A percentile compares a stretch with the other conserved stretches of the same genome.
These are phyloP conservation scores for Bambusicola thoracicus DNA, from an alignment of 2,113 vertebrate genomes.

Conservation along the genomic window DNA sequence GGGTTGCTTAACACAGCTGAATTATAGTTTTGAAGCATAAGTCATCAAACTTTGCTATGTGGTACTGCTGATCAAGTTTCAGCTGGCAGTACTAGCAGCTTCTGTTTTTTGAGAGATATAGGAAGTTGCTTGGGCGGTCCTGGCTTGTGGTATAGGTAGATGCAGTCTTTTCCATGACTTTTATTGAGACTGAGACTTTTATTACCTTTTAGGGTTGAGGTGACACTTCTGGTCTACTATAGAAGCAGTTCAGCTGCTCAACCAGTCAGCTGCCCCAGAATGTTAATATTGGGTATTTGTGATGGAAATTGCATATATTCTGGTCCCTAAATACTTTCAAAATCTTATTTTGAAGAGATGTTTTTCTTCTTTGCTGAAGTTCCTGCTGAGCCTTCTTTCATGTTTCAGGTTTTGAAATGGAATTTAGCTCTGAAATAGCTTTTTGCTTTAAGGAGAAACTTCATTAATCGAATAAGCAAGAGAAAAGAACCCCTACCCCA, in stretches of 20 bases:
- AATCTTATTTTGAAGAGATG: background rate
- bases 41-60: background rate
- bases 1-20: background rate
- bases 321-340: rapidly evolving
- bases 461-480: background rate
- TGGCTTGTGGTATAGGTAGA: background rate
- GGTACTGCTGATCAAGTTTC: background rate
- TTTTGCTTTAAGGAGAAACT: background rate
- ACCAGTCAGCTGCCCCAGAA: background rate
- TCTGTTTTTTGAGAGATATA: background rate
- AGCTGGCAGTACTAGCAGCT: background rate
- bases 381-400: background rate
- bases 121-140: background rate
- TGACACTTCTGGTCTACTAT: background rate
- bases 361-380: background rate
- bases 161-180: background rate
- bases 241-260: background rate
- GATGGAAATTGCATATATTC: rapidly evolving
- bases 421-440: background rate
- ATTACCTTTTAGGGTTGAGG: background rate
- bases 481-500: background rate
- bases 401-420: background rate
- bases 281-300: background rate
- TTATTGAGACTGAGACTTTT: too few species aligned
- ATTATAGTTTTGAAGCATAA: background rate